phyloP scores from a whole-genome alignment of 2,797 vertebrate genomes.

The Acanthis flammea region DNA sequence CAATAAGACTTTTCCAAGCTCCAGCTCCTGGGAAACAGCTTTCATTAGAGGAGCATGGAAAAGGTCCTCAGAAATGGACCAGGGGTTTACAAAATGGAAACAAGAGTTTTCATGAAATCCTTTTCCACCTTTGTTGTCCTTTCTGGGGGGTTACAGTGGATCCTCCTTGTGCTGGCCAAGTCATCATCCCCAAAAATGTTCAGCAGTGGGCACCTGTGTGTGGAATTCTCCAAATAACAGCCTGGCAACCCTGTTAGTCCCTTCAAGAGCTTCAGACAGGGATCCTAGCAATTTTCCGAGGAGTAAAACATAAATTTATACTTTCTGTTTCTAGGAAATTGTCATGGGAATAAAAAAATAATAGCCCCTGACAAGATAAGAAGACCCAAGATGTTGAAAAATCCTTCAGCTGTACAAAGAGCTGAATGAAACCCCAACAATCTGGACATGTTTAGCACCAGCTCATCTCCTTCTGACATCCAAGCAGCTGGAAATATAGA shows the following conservation, averaged over 20 bases:
- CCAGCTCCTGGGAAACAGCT: neutral
- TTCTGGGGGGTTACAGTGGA: neutral
- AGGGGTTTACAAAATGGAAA: neutral
- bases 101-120: neutral
- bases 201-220: rapidly evolving
- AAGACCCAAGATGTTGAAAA: neutral
- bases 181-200: rapidly evolving
- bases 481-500: conserved; percentile 59
- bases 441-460: conserved; percentile 7
- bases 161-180: neutral
- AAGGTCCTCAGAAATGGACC: neutral
- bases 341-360: neutral
- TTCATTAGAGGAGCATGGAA: neutral
- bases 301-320: neutral
- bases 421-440: conserved; percentile 10
- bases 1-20: neutral
- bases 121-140: neutral
- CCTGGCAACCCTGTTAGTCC: neutral
- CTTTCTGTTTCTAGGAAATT: neutral
- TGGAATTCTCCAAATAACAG: neutral
- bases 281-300: neutral
- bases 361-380: neutral
- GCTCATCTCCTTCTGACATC: conserved; percentile 41
- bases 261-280: neutral
- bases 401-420: neutral